phyloP scores from a whole-genome alignment of 2,888 invertebrate genomes.

The Pterostichus niger region DNA sequence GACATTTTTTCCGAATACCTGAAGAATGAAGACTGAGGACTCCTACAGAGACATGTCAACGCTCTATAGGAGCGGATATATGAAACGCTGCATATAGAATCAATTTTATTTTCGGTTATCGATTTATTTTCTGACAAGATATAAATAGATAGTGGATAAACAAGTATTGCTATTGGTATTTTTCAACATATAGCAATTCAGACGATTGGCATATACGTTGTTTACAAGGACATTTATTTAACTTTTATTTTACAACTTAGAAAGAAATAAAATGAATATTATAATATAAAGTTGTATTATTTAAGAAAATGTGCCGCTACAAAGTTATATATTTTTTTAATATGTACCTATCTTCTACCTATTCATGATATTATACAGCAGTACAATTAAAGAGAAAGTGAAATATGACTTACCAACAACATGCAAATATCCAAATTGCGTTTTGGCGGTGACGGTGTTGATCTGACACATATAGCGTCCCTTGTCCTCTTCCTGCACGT shows the following conservation, averaged over 20 bases:
- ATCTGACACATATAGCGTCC: constrained; percentile 97
- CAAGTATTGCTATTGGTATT: constrained; percentile 12
- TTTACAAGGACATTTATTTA: too few relatives aligned
- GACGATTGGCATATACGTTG: too few relatives aligned
- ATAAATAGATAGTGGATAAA: constrained; percentile 30
- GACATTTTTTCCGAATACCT: constrained; percentile 53
- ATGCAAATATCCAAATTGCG: constrained; percentile 94
- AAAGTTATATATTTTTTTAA: too few relatives aligned
- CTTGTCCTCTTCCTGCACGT: constrained; percentile 94
- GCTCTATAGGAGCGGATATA: constrained; percentile 15
- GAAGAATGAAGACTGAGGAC: constrained; percentile 10
- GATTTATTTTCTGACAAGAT: constrained; percentile 21
- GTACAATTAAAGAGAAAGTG: neutral
- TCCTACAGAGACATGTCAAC: neutral
- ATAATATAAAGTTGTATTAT: too few relatives aligned
- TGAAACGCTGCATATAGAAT: constrained; percentile 40
- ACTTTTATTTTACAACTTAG: too few relatives aligned
- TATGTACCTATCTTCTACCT: too few relatives aligned
- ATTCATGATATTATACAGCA: too few relatives aligned
- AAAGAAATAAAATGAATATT: too few relatives aligned
- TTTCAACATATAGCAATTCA: neutral
- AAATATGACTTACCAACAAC: constrained; percentile 88
- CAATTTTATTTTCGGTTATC: constrained; percentile 47
- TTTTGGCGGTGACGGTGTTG: constrained; percentile 95
- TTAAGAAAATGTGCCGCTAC: too few relatives aligned